Evolutionary conservation across 1,140 invertebrate species (phyloP).

Genomic region (Bilobella aurantiaca): DNA sequence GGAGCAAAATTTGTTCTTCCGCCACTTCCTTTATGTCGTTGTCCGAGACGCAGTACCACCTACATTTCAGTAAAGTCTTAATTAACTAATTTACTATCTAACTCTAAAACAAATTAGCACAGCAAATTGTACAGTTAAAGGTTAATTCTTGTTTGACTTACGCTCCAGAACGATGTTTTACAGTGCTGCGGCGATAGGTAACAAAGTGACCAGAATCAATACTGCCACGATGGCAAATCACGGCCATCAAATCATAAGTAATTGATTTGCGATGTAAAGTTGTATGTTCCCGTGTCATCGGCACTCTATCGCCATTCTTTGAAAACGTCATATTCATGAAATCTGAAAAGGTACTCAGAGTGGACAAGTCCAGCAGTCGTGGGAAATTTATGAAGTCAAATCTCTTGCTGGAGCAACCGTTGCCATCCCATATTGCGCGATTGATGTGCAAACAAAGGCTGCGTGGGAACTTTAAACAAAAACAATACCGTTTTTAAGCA

Average conservation of each 20-base stretch:
- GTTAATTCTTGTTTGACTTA: no score
- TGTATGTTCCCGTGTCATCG: conserved; percentile 36
- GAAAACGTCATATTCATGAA: conserved; percentile 36
- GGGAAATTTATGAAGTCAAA: conserved; percentile 76
- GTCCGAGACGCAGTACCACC: conserved; percentile 6
- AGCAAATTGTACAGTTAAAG: no score
- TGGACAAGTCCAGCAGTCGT: conserved; percentile 53
- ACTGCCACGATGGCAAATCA: conserved; percentile 79
- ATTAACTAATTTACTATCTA: no score
- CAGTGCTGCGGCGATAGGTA: conserved; percentile 66
- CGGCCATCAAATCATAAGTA: conserved; percentile 63
- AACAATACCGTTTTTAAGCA: no score
- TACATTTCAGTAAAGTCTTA: not conserved
- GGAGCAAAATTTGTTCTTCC: not conserved
- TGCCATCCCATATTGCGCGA: conserved; percentile 73
- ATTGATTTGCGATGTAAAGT: conserved; percentile 38
- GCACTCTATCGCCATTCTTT: conserved; percentile 38
- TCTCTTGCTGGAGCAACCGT: conserved; percentile 62
- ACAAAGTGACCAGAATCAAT: conserved; percentile 82
- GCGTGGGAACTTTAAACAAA: conserved; percentile 53
- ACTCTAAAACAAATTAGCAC: no score
- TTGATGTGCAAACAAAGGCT: conserved; percentile 79
- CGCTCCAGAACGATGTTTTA: no score
- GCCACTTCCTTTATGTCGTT: not conserved
- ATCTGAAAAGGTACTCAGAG: conserved; percentile 34